These are phyloP conservation scores for Zeuzera pyrina DNA, from an alignment of 2,888 invertebrate genomes.

Conservation along the genomic window DNA sequence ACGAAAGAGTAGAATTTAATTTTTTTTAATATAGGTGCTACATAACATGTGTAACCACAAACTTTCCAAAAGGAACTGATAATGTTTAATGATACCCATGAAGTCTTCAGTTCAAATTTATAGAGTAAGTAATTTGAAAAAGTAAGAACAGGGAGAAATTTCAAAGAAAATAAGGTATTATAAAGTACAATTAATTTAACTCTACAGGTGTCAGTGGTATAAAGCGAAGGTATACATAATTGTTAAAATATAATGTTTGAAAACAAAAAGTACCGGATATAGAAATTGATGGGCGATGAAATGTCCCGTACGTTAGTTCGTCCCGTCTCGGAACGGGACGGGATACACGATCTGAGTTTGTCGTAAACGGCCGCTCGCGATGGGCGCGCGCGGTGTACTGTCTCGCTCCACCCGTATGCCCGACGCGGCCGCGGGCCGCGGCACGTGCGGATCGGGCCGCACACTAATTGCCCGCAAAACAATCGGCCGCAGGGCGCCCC, in stretches of 20 bases:
- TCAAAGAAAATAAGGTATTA: too few species aligned
- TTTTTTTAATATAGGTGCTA: too few species aligned
- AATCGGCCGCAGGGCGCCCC: conserved; percentile 49
- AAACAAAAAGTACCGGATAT: not conserved
- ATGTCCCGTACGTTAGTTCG: not conserved
- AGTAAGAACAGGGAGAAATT: not conserved
- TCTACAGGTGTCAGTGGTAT: not conserved
- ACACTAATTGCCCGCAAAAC: conserved; percentile 70
- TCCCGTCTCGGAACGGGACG: conserved; percentile 1
- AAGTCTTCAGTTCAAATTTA: not conserved
- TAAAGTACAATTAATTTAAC: not conserved
- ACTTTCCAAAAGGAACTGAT: too few species aligned
- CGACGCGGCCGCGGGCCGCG: conserved; percentile 21
- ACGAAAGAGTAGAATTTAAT: too few species aligned
- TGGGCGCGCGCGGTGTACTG: conserved; percentile 62
- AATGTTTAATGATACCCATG: too few species aligned
- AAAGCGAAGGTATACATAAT: not conserved
- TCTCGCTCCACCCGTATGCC: conserved; percentile 17
- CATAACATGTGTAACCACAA: too few species aligned
- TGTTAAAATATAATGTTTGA: not conserved
- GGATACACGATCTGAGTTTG: too few species aligned
- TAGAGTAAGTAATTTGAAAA: not conserved
- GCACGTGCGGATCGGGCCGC: conserved; percentile 42
- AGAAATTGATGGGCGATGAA: conserved; percentile 8
- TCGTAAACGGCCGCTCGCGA: conserved; percentile 55